Evolutionary conservation across 2,888 invertebrate species (phyloP).

Genomic region (Drosophila koepferae): DNA sequence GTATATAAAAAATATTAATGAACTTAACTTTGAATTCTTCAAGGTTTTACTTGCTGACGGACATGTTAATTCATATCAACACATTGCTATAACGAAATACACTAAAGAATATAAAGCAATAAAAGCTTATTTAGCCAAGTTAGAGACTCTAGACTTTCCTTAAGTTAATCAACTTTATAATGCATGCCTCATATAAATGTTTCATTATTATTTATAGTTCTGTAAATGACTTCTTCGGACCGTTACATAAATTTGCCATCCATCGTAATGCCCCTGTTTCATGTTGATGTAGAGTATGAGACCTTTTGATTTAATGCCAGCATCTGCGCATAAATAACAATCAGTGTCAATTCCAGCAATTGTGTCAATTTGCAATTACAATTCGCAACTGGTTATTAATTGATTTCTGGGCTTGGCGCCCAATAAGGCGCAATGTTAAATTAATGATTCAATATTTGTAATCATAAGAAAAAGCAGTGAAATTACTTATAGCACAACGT

Average conservation of each 20-base stretch:
- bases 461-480: slow-evolving; percentile 27
- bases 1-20: too few relatives aligned
- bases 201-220: not conserved
- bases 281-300: not conserved
- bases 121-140: not conserved
- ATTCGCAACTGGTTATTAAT: slow-evolving; percentile 57
- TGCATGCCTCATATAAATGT: not conserved
- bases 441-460: slow-evolving; percentile 54
- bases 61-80: not conserved
- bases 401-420: slow-evolving; percentile 42
- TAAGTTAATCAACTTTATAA: not conserved
- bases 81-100: not conserved
- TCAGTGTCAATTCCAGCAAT: slow-evolving; percentile 33
- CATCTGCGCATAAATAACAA: slow-evolving; percentile 36
- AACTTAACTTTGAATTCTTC: too few relatives aligned
- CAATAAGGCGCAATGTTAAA: slow-evolving; percentile 36
- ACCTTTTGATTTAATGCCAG: slow-evolving; percentile 18
- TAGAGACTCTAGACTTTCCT: not conserved
- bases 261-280: too few relatives aligned
- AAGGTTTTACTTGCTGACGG: too few relatives aligned
- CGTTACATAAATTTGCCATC: not conserved
- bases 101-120: not conserved
- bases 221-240: not conserved
- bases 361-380: slow-evolving; percentile 48
- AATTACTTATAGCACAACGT: slow-evolving; percentile 34